Evolutionary conservation across 2,797 vertebrate species (phyloP).

Genomic region (Anabas testudineus): DNA sequence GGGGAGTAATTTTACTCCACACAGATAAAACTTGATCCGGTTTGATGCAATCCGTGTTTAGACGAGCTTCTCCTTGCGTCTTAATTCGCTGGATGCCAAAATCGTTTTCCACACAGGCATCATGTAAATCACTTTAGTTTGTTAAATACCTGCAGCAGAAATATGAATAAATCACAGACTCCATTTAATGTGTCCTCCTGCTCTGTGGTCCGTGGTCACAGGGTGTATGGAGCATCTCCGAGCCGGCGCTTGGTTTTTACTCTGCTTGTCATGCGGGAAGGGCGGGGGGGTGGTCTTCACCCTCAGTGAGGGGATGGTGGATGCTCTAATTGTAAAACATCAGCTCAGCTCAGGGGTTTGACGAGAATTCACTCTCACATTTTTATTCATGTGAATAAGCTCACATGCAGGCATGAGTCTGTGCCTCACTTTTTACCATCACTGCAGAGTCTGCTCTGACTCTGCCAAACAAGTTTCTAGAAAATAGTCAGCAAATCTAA

Average conservation of each 20-base stretch:
- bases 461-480: not conserved
- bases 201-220: slow-evolving; percentile 52
- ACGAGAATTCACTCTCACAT: not conserved
- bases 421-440: not conserved
- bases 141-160: slow-evolving; percentile 21
- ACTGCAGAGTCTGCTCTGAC: not conserved
- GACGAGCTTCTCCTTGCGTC: slow-evolving; percentile 52
- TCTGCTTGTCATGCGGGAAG: slow-evolving; percentile 52
- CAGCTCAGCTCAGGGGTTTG: slow-evolving; percentile 10
- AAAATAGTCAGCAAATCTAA: not conserved
- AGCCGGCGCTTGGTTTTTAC: slow-evolving; percentile 50
- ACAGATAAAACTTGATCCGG: slow-evolving; percentile 55
- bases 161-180: slow-evolving; percentile 48
- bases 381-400: not conserved
- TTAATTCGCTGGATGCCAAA: slow-evolving; percentile 34
- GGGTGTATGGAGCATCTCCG: slow-evolving; percentile 56
- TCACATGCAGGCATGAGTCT: not conserved
- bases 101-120: slow-evolving; percentile 42
- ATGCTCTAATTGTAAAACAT: slow-evolving; percentile 49
- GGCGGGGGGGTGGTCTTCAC: slow-evolving; percentile 50
- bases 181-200: slow-evolving; percentile 41
- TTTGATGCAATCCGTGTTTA: slow-evolving; percentile 47
- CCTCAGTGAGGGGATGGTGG: slow-evolving; percentile 29
- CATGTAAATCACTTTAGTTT: slow-evolving; percentile 34
- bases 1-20: slow-evolving; percentile 59